Evolutionary conservation across 2,113 vertebrate genomes (phyloP).

Genomic region (Rutilus rutilus): DNA sequence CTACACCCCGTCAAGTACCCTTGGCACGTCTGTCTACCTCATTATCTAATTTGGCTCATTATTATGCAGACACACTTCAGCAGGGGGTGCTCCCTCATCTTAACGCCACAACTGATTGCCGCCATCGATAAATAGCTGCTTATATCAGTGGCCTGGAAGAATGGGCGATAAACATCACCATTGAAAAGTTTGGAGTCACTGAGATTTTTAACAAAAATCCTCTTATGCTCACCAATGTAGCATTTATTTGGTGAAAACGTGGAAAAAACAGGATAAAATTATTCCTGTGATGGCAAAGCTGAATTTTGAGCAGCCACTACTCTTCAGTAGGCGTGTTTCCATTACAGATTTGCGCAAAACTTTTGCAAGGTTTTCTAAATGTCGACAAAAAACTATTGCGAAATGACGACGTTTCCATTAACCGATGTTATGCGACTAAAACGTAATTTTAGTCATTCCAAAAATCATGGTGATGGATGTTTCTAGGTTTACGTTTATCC

Average conservation of each 20-base stretch:
- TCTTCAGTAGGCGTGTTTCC: not conserved
- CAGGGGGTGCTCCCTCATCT: constrained; percentile 54
- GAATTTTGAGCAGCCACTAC: not conserved
- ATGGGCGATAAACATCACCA: not conserved
- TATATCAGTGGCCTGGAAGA: constrained; percentile 19
- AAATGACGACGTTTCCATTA: too few species aligned
- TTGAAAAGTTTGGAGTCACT: not conserved
- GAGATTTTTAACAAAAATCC: too few species aligned
- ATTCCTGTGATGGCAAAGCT: not conserved
- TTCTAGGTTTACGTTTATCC: too few species aligned
- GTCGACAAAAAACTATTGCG: too few species aligned
- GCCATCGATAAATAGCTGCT: constrained; percentile 47
- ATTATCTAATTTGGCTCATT: constrained; percentile 63
- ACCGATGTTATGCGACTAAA: too few species aligned
- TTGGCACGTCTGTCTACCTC: constrained; percentile 48
- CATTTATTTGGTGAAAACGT: not conserved
- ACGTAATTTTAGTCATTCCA: too few species aligned
- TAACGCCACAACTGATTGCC: constrained; percentile 55
- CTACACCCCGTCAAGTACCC: constrained; percentile 34
- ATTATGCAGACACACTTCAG: constrained; percentile 54
- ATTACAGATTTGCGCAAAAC: too few species aligned
- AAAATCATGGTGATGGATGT: too few species aligned
- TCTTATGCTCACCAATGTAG: not conserved
- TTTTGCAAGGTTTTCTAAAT: too few species aligned
- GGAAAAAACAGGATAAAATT: not conserved